Evolutionary conservation across 2,113 vertebrate genomes (phyloP), one percentile per base, ranked within the genome.

Genomic region (Channa argus): DNA sequence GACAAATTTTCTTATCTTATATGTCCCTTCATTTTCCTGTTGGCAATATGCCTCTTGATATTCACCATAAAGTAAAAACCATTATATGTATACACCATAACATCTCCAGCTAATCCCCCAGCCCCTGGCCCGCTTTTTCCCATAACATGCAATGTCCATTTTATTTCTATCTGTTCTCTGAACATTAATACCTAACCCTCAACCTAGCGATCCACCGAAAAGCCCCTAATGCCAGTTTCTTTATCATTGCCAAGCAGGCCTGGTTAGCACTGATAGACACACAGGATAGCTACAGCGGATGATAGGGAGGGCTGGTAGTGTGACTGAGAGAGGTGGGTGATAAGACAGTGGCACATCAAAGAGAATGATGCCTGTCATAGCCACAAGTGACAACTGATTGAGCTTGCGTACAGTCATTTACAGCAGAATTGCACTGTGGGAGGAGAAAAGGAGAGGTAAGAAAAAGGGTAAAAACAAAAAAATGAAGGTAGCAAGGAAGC

Each of bases 251-350:
- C 74, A 82, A 41, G 76, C 89, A 89, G 88, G 65, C 78, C 68
- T 84, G 89, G 88, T 86, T 77, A 80, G 80, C 86, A 71, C 64
- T 73, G 88, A 91, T 80, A 88, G 75, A 87, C 83, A 82, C 63
- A 65, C 52, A 44, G 82, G 83, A 92, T 87, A 71, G 80, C 62
- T 63, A 44, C 14, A 14, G 55, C 60, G 66, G 77, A 56, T 67
- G 87, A 89, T 85, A 75, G 46, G 55, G 66, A 76, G 62, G 24
- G 65, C 79, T 71, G 81, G 63, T 7, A 13, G 53, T 50, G 37
- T 38, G 75, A 70, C 33, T 59, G 79, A 78, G 76, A 72, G 77
- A 67, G 76, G 4, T 24, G 24, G 64, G 5, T 6, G 89, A 92
- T 84, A 91, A 89, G 84, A 80, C 84, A 24, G 70, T 34, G 53